A percentile compares a stretch with the other conserved stretches of the same genome.
These are phyloP conservation scores for Nebria salina DNA, from an alignment of 2,888 invertebrate genomes.

Conservation along the genomic window DNA sequence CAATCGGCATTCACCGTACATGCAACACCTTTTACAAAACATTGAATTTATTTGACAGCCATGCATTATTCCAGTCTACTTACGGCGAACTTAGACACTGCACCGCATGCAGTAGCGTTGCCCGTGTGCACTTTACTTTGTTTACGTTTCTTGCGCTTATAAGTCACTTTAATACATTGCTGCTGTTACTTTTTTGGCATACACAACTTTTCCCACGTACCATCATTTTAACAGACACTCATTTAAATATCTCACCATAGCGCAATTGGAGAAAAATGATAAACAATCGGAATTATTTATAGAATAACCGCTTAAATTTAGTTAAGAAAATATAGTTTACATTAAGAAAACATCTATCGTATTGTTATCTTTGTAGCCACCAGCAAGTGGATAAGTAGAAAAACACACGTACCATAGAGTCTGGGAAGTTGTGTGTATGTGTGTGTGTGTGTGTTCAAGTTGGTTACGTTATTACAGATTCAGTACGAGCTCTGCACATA, in stretches of 20 bases:
- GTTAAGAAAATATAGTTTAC: neutral
- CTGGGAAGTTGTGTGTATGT: conserved; percentile 11
- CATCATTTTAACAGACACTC: neutral
- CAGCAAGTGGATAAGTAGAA: neutral
- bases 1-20: conserved; percentile 11
- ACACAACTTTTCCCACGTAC: neutral
- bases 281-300: neutral
- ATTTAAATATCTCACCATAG: too few species aligned
- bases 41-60: conserved; percentile 25
- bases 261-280: too few species aligned
- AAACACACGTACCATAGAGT: conserved; percentile 7
- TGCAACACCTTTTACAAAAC: conserved; percentile 26
- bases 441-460: conserved; percentile 4
- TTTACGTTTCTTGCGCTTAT: neutral
- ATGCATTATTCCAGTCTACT: conserved; percentile 24
- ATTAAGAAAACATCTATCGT: neutral
- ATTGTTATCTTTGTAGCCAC: neutral
- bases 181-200: neutral
- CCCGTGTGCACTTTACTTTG: neutral
- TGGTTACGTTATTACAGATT: conserved; percentile 22
- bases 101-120: neutral
- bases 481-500: conserved; percentile 21
- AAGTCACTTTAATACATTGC: neutral
- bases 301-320: too few species aligned
- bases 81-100: neutral